These are phyloP conservation scores for Andrena flavipes DNA, from an alignment of 2,888 invertebrate genomes.

Conservation along the genomic window DNA sequence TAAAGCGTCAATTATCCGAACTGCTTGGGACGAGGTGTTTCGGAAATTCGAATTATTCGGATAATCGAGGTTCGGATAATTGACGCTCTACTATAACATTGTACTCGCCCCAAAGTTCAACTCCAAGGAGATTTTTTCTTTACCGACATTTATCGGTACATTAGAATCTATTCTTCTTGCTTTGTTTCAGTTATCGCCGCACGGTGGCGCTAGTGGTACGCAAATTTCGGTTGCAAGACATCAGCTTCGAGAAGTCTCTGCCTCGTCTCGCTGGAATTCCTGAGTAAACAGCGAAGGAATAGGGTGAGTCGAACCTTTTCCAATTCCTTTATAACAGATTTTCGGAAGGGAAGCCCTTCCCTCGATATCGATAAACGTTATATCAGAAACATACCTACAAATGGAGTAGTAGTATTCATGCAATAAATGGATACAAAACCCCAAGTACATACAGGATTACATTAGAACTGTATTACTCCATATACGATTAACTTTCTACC, in stretches of 20 bases:
- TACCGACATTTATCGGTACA: conserved; percentile 6
- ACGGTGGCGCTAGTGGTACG: conserved; percentile 26
- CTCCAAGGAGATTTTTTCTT: neutral
- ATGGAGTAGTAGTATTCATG: neutral
- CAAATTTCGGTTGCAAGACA: neutral
- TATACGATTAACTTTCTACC: neutral
- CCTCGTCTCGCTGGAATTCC: neutral
- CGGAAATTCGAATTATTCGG: too few species aligned
- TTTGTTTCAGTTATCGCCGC: neutral
- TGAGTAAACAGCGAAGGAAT: neutral
- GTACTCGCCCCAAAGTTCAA: neutral
- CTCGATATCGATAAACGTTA: neutral
- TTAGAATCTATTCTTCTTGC: neutral
- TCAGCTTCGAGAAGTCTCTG: neutral
- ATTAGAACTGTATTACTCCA: too few species aligned
- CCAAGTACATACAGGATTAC: too few species aligned
- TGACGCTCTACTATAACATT: neutral
- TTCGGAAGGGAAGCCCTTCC: neutral
- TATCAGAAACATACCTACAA: conserved; percentile 10
- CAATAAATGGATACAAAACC: neutral
- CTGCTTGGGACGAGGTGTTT: too few species aligned
- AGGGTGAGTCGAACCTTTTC: neutral
- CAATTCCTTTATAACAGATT: neutral
- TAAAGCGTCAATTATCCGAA: too few species aligned
- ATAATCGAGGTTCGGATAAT: too few species aligned